phyloP scores from a whole-genome alignment of 2,888 invertebrate genomes.

The Melanophora roralis region DNA sequence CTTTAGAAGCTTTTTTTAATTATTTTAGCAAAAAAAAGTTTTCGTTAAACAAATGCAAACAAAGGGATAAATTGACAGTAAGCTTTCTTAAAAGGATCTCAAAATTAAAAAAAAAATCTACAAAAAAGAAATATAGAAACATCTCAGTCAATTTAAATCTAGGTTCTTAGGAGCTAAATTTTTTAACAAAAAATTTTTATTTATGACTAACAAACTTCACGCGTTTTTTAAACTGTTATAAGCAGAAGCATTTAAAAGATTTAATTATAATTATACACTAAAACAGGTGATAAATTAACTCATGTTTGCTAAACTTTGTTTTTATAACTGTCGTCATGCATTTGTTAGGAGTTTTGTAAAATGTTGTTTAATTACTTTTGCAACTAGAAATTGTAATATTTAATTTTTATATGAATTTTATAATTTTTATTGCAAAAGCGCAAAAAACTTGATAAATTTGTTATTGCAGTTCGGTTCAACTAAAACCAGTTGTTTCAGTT shows the following conservation, averaged over 20 bases:
- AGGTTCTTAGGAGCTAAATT: not conserved
- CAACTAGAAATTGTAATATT: not conserved
- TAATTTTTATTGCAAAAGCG: constrained; percentile 51
- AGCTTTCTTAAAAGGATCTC: no score
- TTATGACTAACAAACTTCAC: constrained; percentile 19
- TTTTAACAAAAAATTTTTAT: constrained; percentile 2
- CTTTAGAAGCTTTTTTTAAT: no score
- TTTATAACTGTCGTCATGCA: not conserved
- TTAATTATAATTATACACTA: constrained; percentile 53
- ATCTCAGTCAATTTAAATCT: not conserved
- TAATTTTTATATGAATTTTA: constrained; percentile 28
- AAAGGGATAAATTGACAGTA: no score
- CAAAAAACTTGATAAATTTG: constrained; percentile 52
- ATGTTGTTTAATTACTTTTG: constrained; percentile 14
- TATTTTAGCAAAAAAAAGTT: no score
- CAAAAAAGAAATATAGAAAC: no score
- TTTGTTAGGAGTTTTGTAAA: constrained; percentile 24
- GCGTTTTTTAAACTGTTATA: constrained; percentile 8
- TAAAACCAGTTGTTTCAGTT: constrained; percentile 51
- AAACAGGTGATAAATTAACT: constrained; percentile 57
- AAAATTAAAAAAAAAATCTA: no score
- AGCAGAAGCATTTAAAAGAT: constrained; percentile 48
- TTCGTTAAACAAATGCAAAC: no score
- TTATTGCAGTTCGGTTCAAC: constrained; percentile 9
- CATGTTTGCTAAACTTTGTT: constrained; percentile 22